These are phyloP conservation scores for Pachycephus smyrnensis DNA, from an alignment of 2,888 invertebrate species.

Conservation along the genomic window DNA sequence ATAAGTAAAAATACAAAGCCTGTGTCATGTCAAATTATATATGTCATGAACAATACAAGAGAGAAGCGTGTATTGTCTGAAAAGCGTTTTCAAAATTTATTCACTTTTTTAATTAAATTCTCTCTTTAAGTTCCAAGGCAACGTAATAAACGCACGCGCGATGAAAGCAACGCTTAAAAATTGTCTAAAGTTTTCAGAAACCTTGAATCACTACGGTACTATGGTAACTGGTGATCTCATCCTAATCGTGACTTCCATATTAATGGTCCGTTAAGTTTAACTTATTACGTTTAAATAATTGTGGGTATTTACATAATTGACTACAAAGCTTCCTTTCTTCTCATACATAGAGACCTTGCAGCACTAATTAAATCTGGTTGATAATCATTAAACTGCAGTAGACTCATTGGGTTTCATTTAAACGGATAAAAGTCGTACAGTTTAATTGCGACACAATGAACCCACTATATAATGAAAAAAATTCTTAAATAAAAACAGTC, in stretches of 20 bases:
- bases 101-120: neutral
- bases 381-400: neutral
- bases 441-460: neutral
- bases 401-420: neutral
- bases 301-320: constrained; percentile 56
- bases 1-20: neutral
- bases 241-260: neutral
- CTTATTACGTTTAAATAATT: constrained; percentile 33
- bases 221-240: neutral
- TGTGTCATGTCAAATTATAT: neutral
- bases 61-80: neutral
- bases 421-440: neutral
- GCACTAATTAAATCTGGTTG: constrained; percentile 30
- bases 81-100: neutral
- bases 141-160: neutral
- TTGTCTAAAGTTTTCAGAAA: neutral
- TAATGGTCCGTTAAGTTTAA: neutral
- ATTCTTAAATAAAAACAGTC: neutral
- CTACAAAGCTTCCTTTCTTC: constrained; percentile 41
- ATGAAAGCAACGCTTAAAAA: neutral
- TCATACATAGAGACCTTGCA: constrained; percentile 17
- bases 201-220: neutral
- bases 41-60: neutral
- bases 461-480: neutral
- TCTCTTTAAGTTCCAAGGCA: too few species aligned